phyloP scores from a whole-genome alignment of 1,140 invertebrate species.

The Zelostemma sp. region DNA sequence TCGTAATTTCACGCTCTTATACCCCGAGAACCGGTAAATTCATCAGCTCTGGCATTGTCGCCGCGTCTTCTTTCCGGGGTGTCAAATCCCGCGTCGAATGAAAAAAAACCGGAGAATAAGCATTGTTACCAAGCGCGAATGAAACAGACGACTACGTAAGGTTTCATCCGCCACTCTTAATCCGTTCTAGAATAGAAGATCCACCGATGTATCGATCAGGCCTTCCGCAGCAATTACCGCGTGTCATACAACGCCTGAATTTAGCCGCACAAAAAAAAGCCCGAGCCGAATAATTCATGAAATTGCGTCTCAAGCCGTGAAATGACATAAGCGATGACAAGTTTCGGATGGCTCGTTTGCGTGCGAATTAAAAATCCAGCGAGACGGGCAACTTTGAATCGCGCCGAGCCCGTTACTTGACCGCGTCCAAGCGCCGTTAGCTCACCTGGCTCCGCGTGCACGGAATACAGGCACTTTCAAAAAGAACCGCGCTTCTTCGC shows the following conservation, averaged over 20 bases:
- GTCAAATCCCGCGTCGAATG: neutral
- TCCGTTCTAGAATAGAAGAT: constrained; percentile 53
- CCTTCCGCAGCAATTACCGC: too few relatives aligned
- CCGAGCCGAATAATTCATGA: neutral
- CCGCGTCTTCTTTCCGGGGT: neutral
- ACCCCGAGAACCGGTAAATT: neutral
- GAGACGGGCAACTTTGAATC: constrained; percentile 24
- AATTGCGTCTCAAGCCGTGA: too few relatives aligned
- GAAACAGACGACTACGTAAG: constrained; percentile 45
- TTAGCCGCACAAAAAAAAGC: constrained; percentile 4
- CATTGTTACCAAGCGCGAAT: constrained; percentile 21
- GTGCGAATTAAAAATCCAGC: constrained; percentile 48
- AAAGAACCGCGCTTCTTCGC: neutral
- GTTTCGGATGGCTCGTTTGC: constrained; percentile 26
- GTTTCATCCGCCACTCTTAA: constrained; percentile 55
- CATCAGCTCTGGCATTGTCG: constrained; percentile 11
- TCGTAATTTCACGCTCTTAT: neutral
- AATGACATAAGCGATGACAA: constrained; percentile 17
- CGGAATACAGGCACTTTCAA: constrained; percentile 57
- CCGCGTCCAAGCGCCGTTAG: constrained; percentile 67
- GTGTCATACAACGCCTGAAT: too few relatives aligned
- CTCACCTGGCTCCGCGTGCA: constrained; percentile 65
- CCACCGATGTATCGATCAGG: constrained; percentile 40
- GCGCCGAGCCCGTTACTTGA: constrained; percentile 67
- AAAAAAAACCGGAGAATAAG: neutral